Evolutionary conservation across 53 echinoderm and acorn worm species (phyloP).

Genomic region (Luidia sarsii): DNA sequence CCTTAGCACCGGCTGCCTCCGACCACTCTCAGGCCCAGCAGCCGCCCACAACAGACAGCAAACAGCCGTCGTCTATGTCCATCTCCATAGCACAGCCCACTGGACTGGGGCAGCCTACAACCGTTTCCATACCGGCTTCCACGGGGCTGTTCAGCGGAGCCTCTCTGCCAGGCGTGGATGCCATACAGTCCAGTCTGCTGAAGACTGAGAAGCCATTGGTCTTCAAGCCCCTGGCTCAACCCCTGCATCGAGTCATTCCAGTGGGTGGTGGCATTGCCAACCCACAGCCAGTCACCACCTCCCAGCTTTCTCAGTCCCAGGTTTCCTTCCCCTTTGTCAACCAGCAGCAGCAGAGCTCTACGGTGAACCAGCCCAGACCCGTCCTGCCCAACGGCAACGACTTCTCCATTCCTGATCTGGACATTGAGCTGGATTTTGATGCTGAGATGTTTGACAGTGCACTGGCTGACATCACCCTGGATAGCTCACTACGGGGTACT

Average conservation of each 20-base stretch:
- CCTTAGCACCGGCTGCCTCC: conserved; percentile 6
- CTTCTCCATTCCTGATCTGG: conserved; percentile 48
- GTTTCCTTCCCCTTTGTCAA: neutral
- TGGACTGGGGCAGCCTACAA: conserved; percentile 15
- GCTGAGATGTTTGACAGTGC: conserved; percentile 86
- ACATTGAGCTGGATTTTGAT: conserved; percentile 86
- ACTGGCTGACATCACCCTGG: conserved; percentile 61
- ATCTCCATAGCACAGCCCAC: conserved; percentile 8
- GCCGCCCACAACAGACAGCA: conserved; percentile 1
- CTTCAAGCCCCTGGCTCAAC: conserved; percentile 3
- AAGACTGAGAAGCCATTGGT: conserved; percentile 31
- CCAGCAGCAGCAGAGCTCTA: neutral
- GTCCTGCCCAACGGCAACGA: conserved; percentile 7
- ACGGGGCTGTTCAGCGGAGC: neutral
- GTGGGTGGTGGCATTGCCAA: neutral
- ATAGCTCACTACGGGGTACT: conserved; percentile 34
- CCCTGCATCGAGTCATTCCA: conserved; percentile 20
- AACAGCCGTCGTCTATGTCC: conserved; percentile 20
- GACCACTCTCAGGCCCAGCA: neutral
- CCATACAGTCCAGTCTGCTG: neutral
- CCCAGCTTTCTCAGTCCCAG: conserved; percentile 2
- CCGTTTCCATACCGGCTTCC: conserved; percentile 33
- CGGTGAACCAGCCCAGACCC: neutral
- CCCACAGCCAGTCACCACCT: neutral
- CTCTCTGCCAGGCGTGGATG: too few relatives aligned